Conservation (phyloP, 2,797 vertebrate species). For the Merluccius polli region DNA sequence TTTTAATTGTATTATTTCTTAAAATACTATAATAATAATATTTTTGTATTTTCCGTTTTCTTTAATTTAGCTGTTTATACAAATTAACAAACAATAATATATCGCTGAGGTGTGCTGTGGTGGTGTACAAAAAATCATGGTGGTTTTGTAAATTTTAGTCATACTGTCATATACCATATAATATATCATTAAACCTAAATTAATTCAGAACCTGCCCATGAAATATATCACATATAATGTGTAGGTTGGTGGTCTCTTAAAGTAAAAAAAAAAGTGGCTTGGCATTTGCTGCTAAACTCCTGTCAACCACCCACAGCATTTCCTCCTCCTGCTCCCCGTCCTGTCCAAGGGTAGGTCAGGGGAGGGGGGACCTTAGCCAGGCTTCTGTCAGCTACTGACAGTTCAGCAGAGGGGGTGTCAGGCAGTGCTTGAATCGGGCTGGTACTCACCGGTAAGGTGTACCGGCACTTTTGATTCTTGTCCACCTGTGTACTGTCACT, state of each 20-base stretch:
- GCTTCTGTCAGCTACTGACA: constrained; percentile 42
- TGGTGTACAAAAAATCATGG: too few relatives aligned
- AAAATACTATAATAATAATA: not conserved
- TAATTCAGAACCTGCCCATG: not conserved
- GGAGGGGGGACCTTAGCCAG: constrained; percentile 36
- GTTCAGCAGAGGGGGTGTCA: constrained; percentile 27
- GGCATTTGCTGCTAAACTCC: too few relatives aligned
- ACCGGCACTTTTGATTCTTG: too few relatives aligned
- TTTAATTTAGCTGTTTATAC: not conserved
- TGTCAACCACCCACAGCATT: not conserved
- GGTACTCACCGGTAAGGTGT: too few relatives aligned
- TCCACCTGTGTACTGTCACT: too few relatives aligned
- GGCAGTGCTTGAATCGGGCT: too few relatives aligned
- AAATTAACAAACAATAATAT: not conserved
- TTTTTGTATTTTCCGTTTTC: not conserved
- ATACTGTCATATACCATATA: not conserved
- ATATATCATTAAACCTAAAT: not conserved
- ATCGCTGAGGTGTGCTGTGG: not conserved
- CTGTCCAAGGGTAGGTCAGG: constrained; percentile 39
- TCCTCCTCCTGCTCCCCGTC: constrained; percentile 44
- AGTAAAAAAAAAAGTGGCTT: too few relatives aligned
- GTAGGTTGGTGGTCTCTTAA: not conserved
- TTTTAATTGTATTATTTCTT: too few relatives aligned
- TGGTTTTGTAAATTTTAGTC: not conserved
- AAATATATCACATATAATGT: not conserved